Evolutionary conservation across 2,797 vertebrate genomes (phyloP), one percentile per base, ranked within the genome.

Genomic region (Sylvilagus floridanus): DNA sequence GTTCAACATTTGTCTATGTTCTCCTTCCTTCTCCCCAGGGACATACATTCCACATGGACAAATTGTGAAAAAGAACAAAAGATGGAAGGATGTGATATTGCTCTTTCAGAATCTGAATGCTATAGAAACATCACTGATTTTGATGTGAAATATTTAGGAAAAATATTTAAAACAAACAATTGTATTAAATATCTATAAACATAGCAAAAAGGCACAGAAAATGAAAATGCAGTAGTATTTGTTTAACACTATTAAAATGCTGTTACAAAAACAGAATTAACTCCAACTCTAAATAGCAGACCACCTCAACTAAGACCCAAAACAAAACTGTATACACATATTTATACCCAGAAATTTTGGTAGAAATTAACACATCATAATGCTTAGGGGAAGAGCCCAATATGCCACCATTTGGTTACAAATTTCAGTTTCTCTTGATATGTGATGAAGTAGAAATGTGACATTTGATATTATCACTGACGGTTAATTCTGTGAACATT

Each of bases 391-490:
- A 68, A 83, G 60, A 85, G 54, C 50, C 73, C 75, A 47, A 11
- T 17, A 94, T 83, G 69, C 13, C 90, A 47, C 69, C 90, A 60
- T 75, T 96, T 72, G 69, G n/a, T 79, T 97, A 89, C 57, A 52
- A 89, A 75, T 87, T 97, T 95, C 91, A 54, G 85, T 32, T 71
- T 95, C 84, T 92, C 66, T 69, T 68, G 12, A 85, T 73, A 96
- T 13, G 71, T 85, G 92, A 96, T 95, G 66, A 96, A 96, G 77
- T 95, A 94, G 95, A 97, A 96, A 95, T 93, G 89, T 95, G 88
- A 96, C 96, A 95, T 97, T 98, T 97, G 94, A 96, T 97, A 76
- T 91, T 90, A 5, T 93, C 93, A 95, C 71, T 92, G 96, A 85
- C 1, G 75, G 4, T 86, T 97, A 97, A 94, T 94, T 81, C 66